Base-by-base conservation (phyloP, 53 echinoderm and acorn worm genomes). In the Temnopleurus reevesii region DNA sequence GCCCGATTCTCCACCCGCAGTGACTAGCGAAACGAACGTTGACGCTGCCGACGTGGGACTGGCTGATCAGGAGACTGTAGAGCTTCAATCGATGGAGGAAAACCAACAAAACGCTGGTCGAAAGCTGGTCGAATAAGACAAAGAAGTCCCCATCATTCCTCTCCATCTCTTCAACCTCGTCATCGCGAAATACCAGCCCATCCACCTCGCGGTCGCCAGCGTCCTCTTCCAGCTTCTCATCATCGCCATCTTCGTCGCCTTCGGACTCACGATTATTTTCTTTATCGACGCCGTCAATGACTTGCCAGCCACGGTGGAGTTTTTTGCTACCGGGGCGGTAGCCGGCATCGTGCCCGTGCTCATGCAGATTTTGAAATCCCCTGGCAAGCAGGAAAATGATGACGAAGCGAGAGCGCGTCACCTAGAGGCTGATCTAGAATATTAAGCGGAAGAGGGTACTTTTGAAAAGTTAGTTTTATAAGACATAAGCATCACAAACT, bases 311-410 rank as follows among this genome's bases (percentile, higher is more conserved):
- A 89, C 91, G 0, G 90, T 95, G 0, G 89, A 91, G 38, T 91
- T 97, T 86, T 95, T 97, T 38, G 92, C 92, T 1, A 93, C 97
- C 8, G 94, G 91, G 34, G 81, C 92, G 8, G 92, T 95, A 2
- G 95, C 97, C 17, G 94, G 94, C 4, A 91, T 97, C 12, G 90
- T 94, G 28, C 97, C 97, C 4, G 57, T 89, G 21, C 29, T 94
- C 23, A 61, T 92, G 31, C 86, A 92, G 28, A 91, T 91, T 2
- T 35, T 96, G 77, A 90, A 91, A 45, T 96, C 96, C 12, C 96
- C 96, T 1, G 96, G 87, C 26, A 91, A 91, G 28, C 89, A 90
- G 46, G 93, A 93, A 26, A 93, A 94, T 46, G 89, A 93, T 33
- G 91, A 92, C 38, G 81, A 91, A 54, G 91, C 90, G 21, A 91